These are phyloP conservation scores for Dendroctonus valens DNA, from an alignment of 1,140 invertebrate genomes.

Conservation along the genomic window DNA sequence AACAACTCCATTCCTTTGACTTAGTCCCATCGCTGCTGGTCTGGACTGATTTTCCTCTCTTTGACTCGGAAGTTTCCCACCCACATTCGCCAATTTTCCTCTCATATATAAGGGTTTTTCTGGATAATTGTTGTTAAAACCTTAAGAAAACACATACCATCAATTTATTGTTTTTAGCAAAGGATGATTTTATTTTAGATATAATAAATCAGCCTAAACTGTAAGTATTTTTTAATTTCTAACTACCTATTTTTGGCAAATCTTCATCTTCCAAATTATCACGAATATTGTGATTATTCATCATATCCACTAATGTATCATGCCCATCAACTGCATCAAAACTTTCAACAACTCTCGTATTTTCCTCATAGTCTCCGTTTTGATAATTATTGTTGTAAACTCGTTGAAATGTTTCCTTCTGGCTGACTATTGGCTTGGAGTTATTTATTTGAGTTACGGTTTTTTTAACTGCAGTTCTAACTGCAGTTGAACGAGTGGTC, in stretches of 20 bases:
- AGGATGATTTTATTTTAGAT: conserved; percentile 3
- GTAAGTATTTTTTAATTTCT: neutral
- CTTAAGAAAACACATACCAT: neutral
- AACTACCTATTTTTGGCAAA: conserved; percentile 41
- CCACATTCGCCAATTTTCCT: conserved; percentile 48
- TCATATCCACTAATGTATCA: conserved; percentile 42
- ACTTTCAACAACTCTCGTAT: conserved; percentile 33
- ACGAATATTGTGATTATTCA: conserved; percentile 45
- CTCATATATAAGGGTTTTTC: conserved; percentile 32
- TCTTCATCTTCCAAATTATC: conserved; percentile 47
- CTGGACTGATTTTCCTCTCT: conserved; percentile 16
- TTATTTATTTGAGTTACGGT: conserved; percentile 36
- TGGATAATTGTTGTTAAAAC: conserved; percentile 19
- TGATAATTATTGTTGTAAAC: conserved; percentile 42
- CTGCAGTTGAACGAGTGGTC: conserved; percentile 29
- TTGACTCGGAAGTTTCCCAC: conserved; percentile 46
- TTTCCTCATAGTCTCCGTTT: conserved; percentile 40
- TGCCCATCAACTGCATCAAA: conserved; percentile 29
- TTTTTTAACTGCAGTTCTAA: conserved; percentile 39
- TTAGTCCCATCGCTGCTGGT: neutral
- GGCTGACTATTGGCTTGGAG: conserved; percentile 39
- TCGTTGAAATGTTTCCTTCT: conserved; percentile 36
- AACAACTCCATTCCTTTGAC: conserved; percentile 11
- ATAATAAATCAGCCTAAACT: too few relatives aligned
- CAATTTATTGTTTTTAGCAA: neutral